Conservation (phyloP, 2,113 vertebrate species). For the Anguilla rostrata region DNA sequence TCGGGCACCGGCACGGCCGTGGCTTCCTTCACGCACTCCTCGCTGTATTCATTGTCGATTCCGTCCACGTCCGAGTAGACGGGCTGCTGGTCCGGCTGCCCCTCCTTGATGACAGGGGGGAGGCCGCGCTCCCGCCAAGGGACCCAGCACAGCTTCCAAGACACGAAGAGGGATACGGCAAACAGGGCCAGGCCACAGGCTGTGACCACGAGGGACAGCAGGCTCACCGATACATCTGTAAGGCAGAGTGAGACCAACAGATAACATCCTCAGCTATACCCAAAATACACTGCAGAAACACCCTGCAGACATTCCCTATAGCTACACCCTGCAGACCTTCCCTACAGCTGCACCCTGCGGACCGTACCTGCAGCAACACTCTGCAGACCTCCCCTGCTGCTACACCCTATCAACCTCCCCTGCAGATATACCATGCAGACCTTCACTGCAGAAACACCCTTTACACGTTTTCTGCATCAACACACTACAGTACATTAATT, state of each 20-base stretch:
- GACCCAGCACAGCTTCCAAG: slow-evolving; percentile 99
- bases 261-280: not conserved
- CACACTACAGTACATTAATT: too few relatives aligned
- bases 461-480: not conserved
- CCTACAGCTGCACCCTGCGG: too few relatives aligned
- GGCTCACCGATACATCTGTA: slow-evolving; percentile 93
- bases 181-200: slow-evolving; percentile 95
- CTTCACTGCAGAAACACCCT: not conserved
- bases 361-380: too few relatives aligned
- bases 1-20: slow-evolving; percentile 79
- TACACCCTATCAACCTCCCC: too few relatives aligned
- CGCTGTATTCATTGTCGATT: slow-evolving; percentile 79
- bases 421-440: not conserved
- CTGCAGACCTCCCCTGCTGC: too few relatives aligned
- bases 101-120: slow-evolving; percentile 81
- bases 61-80: slow-evolving; percentile 86
- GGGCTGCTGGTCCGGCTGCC: slow-evolving; percentile 83
- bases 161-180: slow-evolving; percentile 95
- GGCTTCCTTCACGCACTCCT: slow-evolving; percentile 77
- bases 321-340: too few relatives aligned
- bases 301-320: too few relatives aligned
- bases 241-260: slow-evolving; percentile 42
- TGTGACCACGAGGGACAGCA: slow-evolving; percentile 93
- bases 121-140: slow-evolving; percentile 91
- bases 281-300: not conserved